Conservation (phyloP, 2,888 invertebrate genomes). For the Zaprionus obscuricornis region DNA sequence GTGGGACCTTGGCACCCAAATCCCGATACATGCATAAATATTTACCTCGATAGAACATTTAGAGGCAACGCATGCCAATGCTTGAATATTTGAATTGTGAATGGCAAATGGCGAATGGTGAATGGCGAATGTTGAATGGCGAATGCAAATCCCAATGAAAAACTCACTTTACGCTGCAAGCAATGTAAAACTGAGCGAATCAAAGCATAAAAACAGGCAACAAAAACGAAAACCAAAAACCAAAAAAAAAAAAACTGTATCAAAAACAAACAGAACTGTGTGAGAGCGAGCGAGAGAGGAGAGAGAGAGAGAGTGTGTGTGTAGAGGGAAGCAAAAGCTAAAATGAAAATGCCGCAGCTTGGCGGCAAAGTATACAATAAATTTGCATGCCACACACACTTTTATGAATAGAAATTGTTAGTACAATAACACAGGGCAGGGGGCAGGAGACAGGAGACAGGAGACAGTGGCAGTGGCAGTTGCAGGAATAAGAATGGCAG, state of each 20-base stretch:
- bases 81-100: neutral
- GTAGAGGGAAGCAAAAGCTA: too few species aligned
- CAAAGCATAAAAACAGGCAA: too few species aligned
- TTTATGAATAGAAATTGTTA: conserved; percentile 76
- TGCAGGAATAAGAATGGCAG: too few species aligned
- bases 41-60: neutral
- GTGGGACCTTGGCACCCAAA: conserved; percentile 72
- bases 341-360: conserved; percentile 64
- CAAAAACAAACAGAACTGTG: conserved; percentile 16
- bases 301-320: neutral
- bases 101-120: conserved; percentile 45
- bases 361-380: conserved; percentile 72
- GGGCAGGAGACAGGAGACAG: conserved; percentile 11
- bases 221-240: too few species aligned
- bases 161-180: conserved; percentile 1
- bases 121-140: conserved; percentile 45
- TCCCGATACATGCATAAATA: conserved; percentile 31
- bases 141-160: conserved; percentile 11
- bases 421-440: conserved; percentile 49
- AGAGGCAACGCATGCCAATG: conserved; percentile 7
- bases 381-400: conserved; percentile 71
- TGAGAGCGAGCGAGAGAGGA: neutral
- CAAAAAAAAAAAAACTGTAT: neutral
- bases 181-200: too few species aligned
- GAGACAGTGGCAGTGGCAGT: neutral